Evolutionary conservation across 2,113 vertebrate species (phyloP), one percentile per base, ranked within the genome.

Genomic region (Chamaetylas fuelleborni): DNA sequence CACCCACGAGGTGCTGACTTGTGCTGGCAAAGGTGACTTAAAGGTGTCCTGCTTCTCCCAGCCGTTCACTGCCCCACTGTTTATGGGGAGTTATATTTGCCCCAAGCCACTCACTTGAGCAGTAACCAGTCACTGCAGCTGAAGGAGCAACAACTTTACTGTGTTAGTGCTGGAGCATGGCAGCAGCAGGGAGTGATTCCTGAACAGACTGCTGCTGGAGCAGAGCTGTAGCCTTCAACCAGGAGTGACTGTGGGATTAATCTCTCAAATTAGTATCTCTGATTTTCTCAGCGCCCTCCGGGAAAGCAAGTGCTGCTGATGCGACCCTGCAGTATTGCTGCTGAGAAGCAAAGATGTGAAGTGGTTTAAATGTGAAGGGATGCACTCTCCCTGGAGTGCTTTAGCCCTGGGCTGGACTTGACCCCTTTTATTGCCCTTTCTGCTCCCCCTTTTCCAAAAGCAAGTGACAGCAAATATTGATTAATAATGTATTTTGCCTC

Each of bases 41-140:
- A 54, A 71, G 26, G 26, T 50, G 33, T 42, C 29, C 23, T 74
- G 29, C 47, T 60, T 65, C 60, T 70, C 60, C 45, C 51, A 84
- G 61, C 51, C 25, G 0, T 60, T 77, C 0, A 0, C 80, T 86
- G 74, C 50, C 65, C 22, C 4, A 0, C 16, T 53, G 28, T 53
- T n/a, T 48, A 28, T 34, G 24, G 19, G 38, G 48, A n/a, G 67
- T 71, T 83, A 3, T 5, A 33, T 72, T 77, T 84, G 34, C 51
- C 22, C 28, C 0, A 0, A 77, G 48, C 56, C 25, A 5, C 14
- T 69, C 42, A 6, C n/a, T 33, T 38, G 60, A 89, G 43, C 60
- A 61, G 11, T n/a, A 61, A 9, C 17, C 40, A 29, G 22, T 48
- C 8, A 2, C 58, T 84, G 36, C 36, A 53, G 50, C 36, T 53